Conservation (phyloP, 2,113 vertebrate genomes). For the Thermophis baileyi region DNA sequence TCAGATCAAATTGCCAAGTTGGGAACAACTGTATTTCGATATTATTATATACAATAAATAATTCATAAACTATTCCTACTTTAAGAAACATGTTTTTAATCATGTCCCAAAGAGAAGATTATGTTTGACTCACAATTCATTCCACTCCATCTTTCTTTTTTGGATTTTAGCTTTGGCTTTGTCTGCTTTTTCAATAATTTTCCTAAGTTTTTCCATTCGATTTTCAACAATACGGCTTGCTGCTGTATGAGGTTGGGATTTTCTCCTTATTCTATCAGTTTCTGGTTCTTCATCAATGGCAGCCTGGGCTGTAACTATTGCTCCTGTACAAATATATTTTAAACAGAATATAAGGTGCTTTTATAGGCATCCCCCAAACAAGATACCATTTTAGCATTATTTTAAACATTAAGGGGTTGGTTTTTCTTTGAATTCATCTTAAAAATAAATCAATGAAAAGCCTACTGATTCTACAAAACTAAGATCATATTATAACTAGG, state of each 20-base stretch:
- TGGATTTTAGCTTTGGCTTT: constrained; percentile 73
- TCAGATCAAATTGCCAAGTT: neutral
- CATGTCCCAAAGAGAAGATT: neutral
- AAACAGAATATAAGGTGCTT: neutral
- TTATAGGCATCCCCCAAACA: neutral
- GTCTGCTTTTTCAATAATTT: constrained; percentile 79
- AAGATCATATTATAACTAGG: neutral
- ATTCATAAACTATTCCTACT: constrained; percentile 6
- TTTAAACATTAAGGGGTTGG: neutral
- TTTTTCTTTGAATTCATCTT: neutral
- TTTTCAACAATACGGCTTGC: constrained; percentile 60
- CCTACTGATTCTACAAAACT: neutral
- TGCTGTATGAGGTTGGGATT: constrained; percentile 10
- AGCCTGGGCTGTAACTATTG: constrained; percentile 28
- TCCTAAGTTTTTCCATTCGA: constrained; percentile 75
- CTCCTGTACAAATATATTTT: neutral
- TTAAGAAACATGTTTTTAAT: constrained; percentile 4
- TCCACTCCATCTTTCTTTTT: constrained; percentile 85
- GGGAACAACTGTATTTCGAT: neutral
- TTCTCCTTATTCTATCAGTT: constrained; percentile 36
- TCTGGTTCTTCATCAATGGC: constrained; percentile 15
- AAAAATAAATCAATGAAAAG: neutral
- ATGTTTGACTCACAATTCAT: constrained; percentile 80
- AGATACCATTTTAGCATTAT: neutral
- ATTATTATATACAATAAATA: neutral